Evolutionary conservation across 2,113 vertebrate genomes (phyloP).

Genomic region (Odobenus rosmarus): DNA sequence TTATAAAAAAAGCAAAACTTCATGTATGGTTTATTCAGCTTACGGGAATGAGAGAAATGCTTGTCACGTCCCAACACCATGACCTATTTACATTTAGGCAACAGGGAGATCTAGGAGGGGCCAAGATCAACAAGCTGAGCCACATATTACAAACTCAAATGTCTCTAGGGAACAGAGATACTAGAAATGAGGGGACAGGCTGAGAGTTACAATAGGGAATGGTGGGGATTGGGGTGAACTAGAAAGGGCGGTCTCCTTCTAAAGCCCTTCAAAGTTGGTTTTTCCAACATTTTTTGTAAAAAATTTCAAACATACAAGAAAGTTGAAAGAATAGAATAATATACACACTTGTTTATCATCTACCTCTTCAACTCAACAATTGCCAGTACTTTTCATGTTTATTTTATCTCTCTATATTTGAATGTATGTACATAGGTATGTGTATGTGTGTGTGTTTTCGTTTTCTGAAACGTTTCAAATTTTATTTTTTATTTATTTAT

Average conservation of each 20-base stretch:
- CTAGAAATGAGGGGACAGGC: not conserved
- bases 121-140: not conserved
- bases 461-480: not conserved
- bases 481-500: not conserved
- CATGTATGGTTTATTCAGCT: not conserved
- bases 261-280: not conserved
- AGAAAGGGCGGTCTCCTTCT: not conserved
- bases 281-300: not conserved
- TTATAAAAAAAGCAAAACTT: conserved; percentile 29
- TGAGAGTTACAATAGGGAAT: not conserved
- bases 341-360: not conserved
- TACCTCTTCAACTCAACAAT: not conserved
- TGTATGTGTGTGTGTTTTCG: not conserved
- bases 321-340: conserved; percentile 20
- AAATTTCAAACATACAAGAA: not conserved
- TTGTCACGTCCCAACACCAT: not conserved
- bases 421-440: not conserved
- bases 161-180: not conserved
- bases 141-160: not conserved
- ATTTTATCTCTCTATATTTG: not conserved
- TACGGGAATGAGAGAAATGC: not conserved
- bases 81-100: not conserved
- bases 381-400: not conserved
- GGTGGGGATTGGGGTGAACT: not conserved
- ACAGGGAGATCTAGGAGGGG: not conserved